Conservation (phyloP, 2,797 vertebrate species). For the Huso huso region DNA sequence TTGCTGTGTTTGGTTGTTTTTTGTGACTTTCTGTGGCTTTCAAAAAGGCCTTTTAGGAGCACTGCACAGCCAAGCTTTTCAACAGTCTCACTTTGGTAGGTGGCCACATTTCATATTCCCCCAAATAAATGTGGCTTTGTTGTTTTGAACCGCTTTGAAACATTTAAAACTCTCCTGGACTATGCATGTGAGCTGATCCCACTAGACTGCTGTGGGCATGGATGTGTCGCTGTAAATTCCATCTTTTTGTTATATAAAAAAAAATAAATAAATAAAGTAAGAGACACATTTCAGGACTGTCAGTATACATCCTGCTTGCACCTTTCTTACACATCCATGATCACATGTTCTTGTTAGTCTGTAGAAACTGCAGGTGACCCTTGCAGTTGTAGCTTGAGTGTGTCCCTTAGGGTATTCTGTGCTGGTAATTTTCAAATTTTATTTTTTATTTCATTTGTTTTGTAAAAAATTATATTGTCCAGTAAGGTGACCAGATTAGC, state of each 20-base stretch:
- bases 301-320: background rate
- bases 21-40: conserved; percentile 64
- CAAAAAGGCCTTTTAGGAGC: conserved; percentile 77
- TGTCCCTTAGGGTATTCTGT: too few species aligned
- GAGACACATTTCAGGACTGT: background rate
- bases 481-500: too few species aligned
- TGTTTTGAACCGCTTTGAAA: conserved; percentile 53
- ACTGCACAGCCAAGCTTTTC: conserved; percentile 74
- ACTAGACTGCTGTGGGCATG: conserved; percentile 42
- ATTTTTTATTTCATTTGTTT: too few species aligned
- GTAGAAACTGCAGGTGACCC: background rate
- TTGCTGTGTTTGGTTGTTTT: conserved; percentile 52
- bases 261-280: background rate
- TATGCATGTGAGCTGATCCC: conserved; percentile 47
- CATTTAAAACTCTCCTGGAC: conserved; percentile 44
- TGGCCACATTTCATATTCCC: conserved; percentile 47
- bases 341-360: background rate
- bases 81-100: conserved; percentile 80
- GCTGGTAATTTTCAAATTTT: too few species aligned
- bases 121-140: conserved; percentile 50
- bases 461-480: too few species aligned
- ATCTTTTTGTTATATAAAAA: background rate
- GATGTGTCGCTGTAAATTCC: conserved; percentile 30
- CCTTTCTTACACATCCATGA: background rate
- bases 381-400: background rate